Conservation (phyloP, 2,888 invertebrate genomes). For the Vandiemenella viatica region DNA sequence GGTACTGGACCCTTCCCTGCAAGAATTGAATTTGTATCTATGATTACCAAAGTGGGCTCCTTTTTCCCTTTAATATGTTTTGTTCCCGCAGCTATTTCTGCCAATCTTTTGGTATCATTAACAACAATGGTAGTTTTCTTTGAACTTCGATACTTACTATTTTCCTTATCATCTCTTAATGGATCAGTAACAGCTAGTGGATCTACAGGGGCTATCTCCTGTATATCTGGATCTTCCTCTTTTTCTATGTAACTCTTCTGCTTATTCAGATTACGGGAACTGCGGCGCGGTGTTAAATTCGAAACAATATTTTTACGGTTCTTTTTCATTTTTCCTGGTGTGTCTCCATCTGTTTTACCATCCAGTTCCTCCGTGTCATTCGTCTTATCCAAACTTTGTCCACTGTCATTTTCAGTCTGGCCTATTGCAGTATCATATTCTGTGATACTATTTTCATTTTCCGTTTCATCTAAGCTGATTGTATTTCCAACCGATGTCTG, state of each 20-base stretch:
- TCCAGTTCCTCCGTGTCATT: conserved; percentile 23
- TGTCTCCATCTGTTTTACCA: conserved; percentile 27
- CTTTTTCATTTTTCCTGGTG: conserved; percentile 19
- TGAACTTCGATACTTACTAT: conserved; percentile 8
- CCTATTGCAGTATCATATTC: conserved; percentile 18
- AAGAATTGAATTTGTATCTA: conserved; percentile 58
- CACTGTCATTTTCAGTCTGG: conserved; percentile 16
- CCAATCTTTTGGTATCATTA: conserved; percentile 53
- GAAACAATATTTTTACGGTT: conserved; percentile 16
- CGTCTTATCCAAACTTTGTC: conserved; percentile 16
- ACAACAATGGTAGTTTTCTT: conserved; percentile 40
- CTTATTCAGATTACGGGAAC: conserved; percentile 41
- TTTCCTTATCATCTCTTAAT: conserved; percentile 8
- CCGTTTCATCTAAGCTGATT: background rate
- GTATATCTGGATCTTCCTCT: conserved; percentile 36
- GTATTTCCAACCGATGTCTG: background rate
- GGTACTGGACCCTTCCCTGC: conserved; percentile 45
- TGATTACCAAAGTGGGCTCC: conserved; percentile 61
- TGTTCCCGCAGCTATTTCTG: conserved; percentile 50
- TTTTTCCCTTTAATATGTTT: conserved; percentile 39
- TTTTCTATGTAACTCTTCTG: conserved; percentile 32
- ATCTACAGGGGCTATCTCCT: conserved; percentile 45
- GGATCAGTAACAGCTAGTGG: conserved; percentile 31
- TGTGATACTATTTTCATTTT: conserved; percentile 8
- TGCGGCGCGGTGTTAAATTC: conserved; percentile 35